Conservation (phyloP, 92 coral and sea anemone species). For the Palythoa grandis region DNA sequence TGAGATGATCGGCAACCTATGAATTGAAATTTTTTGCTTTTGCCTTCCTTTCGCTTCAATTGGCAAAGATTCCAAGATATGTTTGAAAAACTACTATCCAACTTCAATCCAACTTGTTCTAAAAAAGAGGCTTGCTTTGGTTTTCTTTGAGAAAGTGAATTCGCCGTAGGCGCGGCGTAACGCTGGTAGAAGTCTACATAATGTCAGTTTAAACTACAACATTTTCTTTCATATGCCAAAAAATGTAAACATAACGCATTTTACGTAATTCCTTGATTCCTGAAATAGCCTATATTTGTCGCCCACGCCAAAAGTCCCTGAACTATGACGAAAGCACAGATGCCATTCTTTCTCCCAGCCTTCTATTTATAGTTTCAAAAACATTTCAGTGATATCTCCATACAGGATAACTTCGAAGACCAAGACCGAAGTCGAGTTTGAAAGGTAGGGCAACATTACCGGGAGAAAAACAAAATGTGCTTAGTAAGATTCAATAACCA, state of each 20-base stretch:
- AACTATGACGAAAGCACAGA: not conserved
- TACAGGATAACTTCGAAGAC: no score
- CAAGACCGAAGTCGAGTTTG: no score
- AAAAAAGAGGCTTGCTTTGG: not conserved
- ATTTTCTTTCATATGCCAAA: constrained; percentile 4
- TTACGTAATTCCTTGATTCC: constrained; percentile 15
- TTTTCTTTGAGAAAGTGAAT: not conserved
- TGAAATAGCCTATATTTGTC: constrained; percentile 26
- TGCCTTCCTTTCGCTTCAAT: not conserved
- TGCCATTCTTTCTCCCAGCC: no score
- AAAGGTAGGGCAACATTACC: no score
- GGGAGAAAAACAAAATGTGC: no score
- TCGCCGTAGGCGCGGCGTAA: not conserved
- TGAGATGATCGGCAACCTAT: not conserved
- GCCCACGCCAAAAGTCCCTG: constrained; percentile 14
- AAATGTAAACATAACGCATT: constrained; percentile 26
- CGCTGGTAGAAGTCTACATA: not conserved
- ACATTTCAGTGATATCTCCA: no score
- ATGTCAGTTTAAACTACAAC: not conserved
- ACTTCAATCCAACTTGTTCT: not conserved
- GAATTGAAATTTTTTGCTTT: not conserved
- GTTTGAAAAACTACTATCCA: not conserved
- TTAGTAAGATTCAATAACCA: no score
- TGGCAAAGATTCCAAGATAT: not conserved
- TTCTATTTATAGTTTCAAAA: no score